phyloP scores from a whole-genome alignment of 1,140 invertebrate genomes.

The Drosophila cardini region DNA sequence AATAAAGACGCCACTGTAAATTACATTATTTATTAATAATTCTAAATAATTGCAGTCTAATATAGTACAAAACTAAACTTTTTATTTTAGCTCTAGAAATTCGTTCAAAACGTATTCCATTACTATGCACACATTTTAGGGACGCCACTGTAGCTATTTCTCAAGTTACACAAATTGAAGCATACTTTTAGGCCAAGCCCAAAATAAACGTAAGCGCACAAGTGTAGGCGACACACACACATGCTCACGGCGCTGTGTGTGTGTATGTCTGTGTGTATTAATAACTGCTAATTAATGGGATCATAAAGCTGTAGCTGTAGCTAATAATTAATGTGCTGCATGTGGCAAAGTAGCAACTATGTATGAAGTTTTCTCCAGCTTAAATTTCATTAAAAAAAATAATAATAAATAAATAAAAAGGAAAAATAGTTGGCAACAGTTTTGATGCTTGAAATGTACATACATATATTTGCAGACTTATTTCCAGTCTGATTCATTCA shows the following conservation, averaged over 20 bases:
- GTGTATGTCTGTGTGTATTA: constrained; percentile 10
- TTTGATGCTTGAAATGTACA: constrained; percentile 5
- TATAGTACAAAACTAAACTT: no score
- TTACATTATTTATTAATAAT: no score
- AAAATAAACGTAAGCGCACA: neutral
- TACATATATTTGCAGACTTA: constrained; percentile 45
- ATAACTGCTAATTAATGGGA: constrained; percentile 43
- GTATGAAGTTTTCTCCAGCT: constrained; percentile 10
- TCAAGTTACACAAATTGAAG: neutral
- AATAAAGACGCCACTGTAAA: no score
- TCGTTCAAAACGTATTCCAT: neutral
- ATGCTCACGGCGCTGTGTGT: no score
- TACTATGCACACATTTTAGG: neutral
- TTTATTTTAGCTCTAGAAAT: no score
- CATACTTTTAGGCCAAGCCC: constrained; percentile 36
- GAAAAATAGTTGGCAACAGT: no score
- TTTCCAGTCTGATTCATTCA: constrained; percentile 84
- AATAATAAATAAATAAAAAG: no score
- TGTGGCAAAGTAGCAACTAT: neutral
- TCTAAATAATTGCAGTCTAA: no score
- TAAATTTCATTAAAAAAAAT: neutral
- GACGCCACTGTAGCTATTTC: constrained; percentile 7
- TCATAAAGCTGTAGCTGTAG: constrained; percentile 25
- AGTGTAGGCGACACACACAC: constrained; percentile 1
- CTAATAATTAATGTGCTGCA: constrained; percentile 33